Conservation (phyloP, 2,888 invertebrate species). For the Hermaeophaga mercurialis region DNA sequence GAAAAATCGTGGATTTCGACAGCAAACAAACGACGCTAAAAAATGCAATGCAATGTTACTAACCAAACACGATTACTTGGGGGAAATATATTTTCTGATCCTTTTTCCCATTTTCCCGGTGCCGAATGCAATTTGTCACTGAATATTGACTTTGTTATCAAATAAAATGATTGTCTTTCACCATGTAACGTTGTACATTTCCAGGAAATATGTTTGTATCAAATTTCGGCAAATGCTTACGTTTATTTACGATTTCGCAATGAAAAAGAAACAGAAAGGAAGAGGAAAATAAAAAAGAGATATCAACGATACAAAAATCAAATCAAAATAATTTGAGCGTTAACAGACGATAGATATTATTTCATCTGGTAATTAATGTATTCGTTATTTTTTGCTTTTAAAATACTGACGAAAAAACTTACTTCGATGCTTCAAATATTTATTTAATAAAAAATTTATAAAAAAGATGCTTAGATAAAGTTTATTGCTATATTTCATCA, state of each 20-base stretch:
- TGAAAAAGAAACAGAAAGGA: background rate
- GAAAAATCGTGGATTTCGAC: conserved; percentile 49
- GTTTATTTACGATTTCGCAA: conserved; percentile 2
- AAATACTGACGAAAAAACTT: too few relatives aligned
- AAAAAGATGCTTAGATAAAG: too few relatives aligned
- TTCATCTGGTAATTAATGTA: too few relatives aligned
- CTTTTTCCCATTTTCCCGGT: conserved; percentile 46
- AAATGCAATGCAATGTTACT: conserved; percentile 46
- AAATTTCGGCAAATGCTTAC: conserved; percentile 21
- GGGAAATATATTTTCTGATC: conserved; percentile 49
- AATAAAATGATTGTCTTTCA: conserved; percentile 49
- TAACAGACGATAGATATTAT: too few relatives aligned
- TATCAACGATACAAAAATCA: too few relatives aligned
- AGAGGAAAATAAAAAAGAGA: too few relatives aligned
- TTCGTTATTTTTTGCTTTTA: too few relatives aligned
- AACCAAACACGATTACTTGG: conserved; percentile 44
- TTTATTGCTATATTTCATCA: too few relatives aligned
- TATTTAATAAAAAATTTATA: too few relatives aligned
- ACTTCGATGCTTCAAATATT: too few relatives aligned
- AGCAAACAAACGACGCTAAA: conserved; percentile 48
- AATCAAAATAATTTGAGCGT: too few relatives aligned
- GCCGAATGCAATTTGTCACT: conserved; percentile 49
- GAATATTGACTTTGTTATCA: conserved; percentile 52
- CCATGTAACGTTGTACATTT: conserved; percentile 42
- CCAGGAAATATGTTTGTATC: conserved; percentile 24